Percentiles rank a stretch among this genome's conserved stretches.
Evolutionary conservation across 2,113 vertebrate species (phyloP).

Genomic region (Nerophis lumbriciformis): DNA sequence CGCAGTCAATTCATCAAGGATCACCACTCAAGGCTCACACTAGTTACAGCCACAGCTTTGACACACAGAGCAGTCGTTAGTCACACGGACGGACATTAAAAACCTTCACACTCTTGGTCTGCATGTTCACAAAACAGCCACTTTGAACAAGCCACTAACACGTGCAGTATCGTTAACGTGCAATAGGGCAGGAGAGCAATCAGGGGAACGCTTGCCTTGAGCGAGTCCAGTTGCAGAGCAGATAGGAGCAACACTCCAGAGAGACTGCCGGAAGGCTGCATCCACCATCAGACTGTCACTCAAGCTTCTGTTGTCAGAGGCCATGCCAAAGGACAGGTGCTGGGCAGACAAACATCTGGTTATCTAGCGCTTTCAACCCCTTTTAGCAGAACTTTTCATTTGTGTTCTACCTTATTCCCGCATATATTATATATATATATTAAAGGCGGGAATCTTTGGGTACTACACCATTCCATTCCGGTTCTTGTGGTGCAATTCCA

Average conservation of each 20-base stretch:
- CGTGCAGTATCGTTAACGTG: neutral
- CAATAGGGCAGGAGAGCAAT: constrained; percentile 3
- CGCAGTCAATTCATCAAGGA: neutral
- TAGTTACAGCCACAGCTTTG: neutral
- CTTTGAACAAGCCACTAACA: neutral
- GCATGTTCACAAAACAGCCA: neutral
- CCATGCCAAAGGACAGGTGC: constrained; percentile 83
- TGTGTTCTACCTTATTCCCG: too few species aligned
- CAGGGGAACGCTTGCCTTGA: constrained; percentile 75
- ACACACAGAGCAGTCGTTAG: neutral
- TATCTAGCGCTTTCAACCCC: neutral
- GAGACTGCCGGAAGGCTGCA: constrained; percentile 90
- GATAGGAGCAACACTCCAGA: constrained; percentile 92
- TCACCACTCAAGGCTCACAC: neutral
- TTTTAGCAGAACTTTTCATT: too few species aligned
- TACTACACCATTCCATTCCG: too few species aligned
- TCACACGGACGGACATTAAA: neutral
- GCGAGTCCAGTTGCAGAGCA: constrained; percentile 84
- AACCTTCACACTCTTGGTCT: neutral
- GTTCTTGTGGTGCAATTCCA: too few species aligned
- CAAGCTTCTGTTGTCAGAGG: constrained; percentile 44
- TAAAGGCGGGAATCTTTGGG: too few species aligned
- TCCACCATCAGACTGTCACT: constrained; percentile 79
- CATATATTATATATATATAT: too few species aligned
- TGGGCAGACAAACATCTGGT: constrained; percentile 40